phyloP scores from a whole-genome alignment of 2,888 invertebrate species.

The Aphrophora alni region DNA sequence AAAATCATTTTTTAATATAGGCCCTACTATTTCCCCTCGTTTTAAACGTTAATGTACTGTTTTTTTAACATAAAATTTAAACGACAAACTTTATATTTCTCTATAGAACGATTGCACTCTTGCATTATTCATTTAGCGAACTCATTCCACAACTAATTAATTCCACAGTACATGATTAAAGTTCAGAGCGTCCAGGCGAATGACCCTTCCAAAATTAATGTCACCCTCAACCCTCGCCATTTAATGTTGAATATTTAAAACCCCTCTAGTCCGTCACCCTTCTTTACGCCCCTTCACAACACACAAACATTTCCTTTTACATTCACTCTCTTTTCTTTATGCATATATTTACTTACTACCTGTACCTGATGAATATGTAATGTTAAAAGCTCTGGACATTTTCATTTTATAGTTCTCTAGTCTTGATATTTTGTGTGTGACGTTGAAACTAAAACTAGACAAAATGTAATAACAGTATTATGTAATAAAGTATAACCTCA shows the following conservation, averaged over 20 bases:
- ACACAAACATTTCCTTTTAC: neutral
- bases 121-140: neutral
- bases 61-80: no score
- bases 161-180: neutral
- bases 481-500: no score
- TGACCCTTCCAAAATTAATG: neutral
- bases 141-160: neutral
- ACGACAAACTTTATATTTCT: no score
- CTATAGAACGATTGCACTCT: no score
- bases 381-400: neutral
- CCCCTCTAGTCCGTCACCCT: neutral
- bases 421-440: no score
- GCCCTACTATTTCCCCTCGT: no score
- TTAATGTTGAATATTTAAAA: slow-evolving; percentile 9
- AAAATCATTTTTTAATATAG: no score
- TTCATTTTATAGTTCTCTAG: no score
- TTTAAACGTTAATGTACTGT: no score
- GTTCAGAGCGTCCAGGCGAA: neutral
- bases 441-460: no score
- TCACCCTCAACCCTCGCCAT: neutral
- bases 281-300: neutral
- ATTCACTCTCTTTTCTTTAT: neutral
- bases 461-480: no score
- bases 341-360: neutral
- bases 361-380: neutral